A percentile compares a stretch with the other conserved stretches of the same genome.
Evolutionary conservation across 2,797 vertebrate species (phyloP).

Genomic region (Enteromius viviparus): DNA sequence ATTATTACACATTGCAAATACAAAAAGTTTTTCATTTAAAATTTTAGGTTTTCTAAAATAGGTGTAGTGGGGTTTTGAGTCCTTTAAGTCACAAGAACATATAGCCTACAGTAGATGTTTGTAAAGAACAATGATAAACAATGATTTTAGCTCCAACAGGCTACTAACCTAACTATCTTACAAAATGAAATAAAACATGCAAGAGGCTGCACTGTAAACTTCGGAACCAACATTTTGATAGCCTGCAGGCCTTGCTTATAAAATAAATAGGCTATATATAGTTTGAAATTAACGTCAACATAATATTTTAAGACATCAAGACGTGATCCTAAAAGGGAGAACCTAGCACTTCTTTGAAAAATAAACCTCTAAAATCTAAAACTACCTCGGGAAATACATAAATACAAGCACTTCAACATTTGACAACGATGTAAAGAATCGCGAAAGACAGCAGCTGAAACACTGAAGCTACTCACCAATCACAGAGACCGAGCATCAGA

Average conservation of each 20-base stretch:
- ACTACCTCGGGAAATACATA: background rate
- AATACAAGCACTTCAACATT: background rate
- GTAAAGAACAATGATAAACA: background rate
- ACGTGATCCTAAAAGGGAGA: background rate
- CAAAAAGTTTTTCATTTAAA: background rate
- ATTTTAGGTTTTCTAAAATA: background rate
- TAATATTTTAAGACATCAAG: background rate
- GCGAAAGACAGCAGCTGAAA: background rate
- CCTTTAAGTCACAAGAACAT: too few species aligned
- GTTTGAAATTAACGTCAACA: background rate
- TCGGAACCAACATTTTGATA: background rate
- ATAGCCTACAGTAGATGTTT: background rate
- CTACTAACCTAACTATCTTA: background rate
- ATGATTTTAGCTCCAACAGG: background rate
- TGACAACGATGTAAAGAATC: background rate
- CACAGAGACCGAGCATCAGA: slow-evolving; percentile 27
- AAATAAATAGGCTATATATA: background rate
- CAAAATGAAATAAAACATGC: background rate
- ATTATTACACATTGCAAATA: background rate
- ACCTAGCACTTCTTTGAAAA: background rate
- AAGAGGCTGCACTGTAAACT: background rate
- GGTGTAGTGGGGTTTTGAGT: background rate
- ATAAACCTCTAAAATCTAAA: background rate
- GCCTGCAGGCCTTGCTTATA: background rate
- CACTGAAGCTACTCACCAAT: slow-evolving; percentile 28